A percentile compares a stretch with the other conserved stretches of the same genome.
Evolutionary conservation across 2,888 invertebrate genomes (phyloP).

Genomic region (Lasioglossum leucozonium): DNA sequence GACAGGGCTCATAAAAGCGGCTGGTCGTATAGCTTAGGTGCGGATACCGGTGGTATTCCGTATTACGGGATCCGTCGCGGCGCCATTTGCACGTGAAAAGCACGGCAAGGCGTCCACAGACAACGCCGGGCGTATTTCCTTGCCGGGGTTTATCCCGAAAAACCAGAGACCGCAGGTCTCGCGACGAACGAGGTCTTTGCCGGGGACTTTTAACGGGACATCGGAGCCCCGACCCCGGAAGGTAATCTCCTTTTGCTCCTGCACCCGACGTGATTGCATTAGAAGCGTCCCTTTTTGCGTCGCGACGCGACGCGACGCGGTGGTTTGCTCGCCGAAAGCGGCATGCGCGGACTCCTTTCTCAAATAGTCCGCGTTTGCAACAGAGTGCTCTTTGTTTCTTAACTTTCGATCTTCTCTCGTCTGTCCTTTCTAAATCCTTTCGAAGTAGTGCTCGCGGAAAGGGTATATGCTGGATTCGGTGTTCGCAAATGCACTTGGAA

Average conservation of each 20-base stretch:
- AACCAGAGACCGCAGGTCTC: not conserved
- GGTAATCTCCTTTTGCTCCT: slow-evolving; percentile 17
- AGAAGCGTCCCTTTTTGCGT: not conserved
- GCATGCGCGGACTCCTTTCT: not conserved
- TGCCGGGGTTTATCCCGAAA: slow-evolving; percentile 22
- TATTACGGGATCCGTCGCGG: not conserved
- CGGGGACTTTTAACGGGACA: slow-evolving; percentile 7
- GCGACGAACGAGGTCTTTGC: not conserved
- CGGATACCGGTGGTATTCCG: not conserved
- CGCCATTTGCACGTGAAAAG: slow-evolving; percentile 36
- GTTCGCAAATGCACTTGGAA: no score
- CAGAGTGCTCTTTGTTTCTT: not conserved
- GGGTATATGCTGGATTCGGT: no score
- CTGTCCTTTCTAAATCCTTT: no score
- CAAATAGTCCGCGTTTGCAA: not conserved
- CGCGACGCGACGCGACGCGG: no score
- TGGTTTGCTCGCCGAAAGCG: not conserved
- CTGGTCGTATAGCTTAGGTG: slow-evolving; percentile 31
- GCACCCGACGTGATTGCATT: slow-evolving; percentile 15
- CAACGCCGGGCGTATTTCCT: slow-evolving; percentile 22
- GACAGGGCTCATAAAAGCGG: slow-evolving; percentile 50
- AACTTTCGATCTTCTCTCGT: not conserved
- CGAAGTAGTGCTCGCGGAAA: no score
- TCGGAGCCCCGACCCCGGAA: not conserved
- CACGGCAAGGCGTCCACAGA: not conserved